Percentiles rank a stretch among this genome's conserved stretches.
These are phyloP conservation scores for Brachionus asplanchnoidis DNA, from an alignment of 1,140 invertebrate genomes.

Conservation along the genomic window DNA sequence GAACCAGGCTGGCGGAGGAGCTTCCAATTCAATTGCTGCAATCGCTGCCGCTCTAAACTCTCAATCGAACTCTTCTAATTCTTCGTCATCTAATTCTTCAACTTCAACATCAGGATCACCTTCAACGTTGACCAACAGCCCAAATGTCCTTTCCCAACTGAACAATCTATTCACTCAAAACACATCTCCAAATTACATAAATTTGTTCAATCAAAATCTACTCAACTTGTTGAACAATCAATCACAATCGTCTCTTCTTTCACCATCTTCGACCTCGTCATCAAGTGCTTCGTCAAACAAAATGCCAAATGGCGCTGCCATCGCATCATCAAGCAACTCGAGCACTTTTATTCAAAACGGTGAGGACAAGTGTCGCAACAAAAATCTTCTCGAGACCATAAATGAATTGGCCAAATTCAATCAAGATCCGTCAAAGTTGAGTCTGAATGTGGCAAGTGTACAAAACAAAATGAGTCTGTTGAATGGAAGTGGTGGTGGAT, in stretches of 20 bases:
- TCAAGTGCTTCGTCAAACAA: slow-evolving; percentile 9
- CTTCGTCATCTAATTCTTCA: background rate
- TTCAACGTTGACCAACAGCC: background rate
- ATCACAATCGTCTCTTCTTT: background rate
- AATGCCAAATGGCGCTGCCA: background rate
- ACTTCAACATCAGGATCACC: background rate
- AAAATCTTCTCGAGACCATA: slow-evolving; percentile 10
- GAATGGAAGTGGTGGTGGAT: background rate
- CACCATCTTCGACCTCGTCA: slow-evolving; percentile 21
- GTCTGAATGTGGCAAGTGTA: background rate
- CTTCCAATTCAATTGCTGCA: background rate
- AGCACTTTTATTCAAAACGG: slow-evolving; percentile 18
- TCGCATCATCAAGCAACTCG: background rate
- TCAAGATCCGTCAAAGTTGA: slow-evolving; percentile 26
- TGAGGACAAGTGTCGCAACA: background rate
- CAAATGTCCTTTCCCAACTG: slow-evolving; percentile 11
- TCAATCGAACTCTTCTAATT: slow-evolving; percentile 10
- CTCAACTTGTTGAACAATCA: slow-evolving; percentile 20
- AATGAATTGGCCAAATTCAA: slow-evolving; percentile 41
- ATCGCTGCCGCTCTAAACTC: background rate
- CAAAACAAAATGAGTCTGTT: background rate
- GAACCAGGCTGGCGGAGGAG: background rate
- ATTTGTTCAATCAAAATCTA: slow-evolving; percentile 29
- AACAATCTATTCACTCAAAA: slow-evolving; percentile 27
- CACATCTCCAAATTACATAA: slow-evolving; percentile 11